Percentiles rank a stretch among this genome's conserved stretches.
phyloP scores from a whole-genome alignment of 2,113 vertebrate genomes.

The Crotophaga sulcirostris region DNA sequence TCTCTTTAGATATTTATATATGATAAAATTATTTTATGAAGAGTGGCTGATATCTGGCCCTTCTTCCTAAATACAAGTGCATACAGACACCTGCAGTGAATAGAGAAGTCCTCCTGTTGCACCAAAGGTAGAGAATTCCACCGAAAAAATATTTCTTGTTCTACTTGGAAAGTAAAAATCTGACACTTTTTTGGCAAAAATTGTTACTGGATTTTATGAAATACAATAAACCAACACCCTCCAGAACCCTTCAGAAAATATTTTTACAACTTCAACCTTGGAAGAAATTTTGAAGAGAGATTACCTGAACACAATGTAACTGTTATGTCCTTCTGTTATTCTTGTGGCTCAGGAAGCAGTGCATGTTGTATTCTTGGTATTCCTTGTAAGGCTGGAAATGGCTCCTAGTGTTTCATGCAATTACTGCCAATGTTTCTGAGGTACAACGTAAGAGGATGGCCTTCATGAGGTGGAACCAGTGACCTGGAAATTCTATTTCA shows the following conservation, averaged over 20 bases:
- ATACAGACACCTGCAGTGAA: neutral
- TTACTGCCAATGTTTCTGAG: neutral
- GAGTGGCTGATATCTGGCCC: neutral
- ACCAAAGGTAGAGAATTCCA: neutral
- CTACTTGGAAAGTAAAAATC: neutral
- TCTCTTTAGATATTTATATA: neutral
- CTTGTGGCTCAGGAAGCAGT: neutral
- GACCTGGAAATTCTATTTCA: neutral
- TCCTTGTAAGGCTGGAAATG: neutral
- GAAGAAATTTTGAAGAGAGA: neutral
- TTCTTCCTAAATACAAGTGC: neutral
- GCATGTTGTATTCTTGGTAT: rapidly evolving
- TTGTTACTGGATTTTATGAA: neutral
- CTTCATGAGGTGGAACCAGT: neutral
- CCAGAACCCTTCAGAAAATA: neutral
- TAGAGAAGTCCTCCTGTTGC: rapidly evolving
- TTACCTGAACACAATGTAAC: rapidly evolving
- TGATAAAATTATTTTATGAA: neutral
- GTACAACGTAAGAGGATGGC: neutral
- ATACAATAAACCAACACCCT: neutral
- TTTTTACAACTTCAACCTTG: neutral
- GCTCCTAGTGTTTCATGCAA: neutral
- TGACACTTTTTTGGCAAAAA: neutral
- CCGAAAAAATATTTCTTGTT: neutral
- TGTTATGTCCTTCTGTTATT: rapidly evolving